Percentiles rank a stretch among this genome's conserved stretches.
Evolutionary conservation across 2,113 vertebrate genomes (phyloP).

Genomic region (Cebus imitator): DNA sequence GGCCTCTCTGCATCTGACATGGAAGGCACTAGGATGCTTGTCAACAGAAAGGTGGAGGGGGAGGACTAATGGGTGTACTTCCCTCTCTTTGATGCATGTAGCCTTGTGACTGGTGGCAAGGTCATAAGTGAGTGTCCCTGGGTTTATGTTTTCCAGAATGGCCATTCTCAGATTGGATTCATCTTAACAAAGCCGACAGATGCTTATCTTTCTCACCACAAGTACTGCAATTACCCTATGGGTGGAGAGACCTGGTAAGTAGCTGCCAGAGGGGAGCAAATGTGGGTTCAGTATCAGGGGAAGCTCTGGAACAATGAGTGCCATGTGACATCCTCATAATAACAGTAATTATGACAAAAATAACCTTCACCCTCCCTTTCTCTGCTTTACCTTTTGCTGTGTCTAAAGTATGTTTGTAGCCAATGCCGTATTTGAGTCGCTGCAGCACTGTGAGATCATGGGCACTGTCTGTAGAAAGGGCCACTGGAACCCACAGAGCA

Average conservation of each 20-base stretch:
- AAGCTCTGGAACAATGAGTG: not conserved
- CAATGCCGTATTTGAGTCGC: not conserved
- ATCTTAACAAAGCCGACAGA: not conserved
- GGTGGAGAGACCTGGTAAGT: not conserved
- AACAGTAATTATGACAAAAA: not conserved
- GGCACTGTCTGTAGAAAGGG: not conserved
- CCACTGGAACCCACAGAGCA: not conserved
- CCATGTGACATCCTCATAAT: not conserved
- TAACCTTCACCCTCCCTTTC: not conserved
- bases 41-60: not conserved
- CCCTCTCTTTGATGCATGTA: not conserved
- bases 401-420: not conserved
- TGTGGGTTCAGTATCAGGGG: constrained; percentile 15
- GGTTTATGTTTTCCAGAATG: not conserved
- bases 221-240: rapidly evolving
- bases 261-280: not conserved
- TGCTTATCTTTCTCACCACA: not conserved
- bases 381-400: not conserved
- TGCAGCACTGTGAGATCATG: not conserved
- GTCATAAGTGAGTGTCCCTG: not conserved
- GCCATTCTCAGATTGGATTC: not conserved
- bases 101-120: not conserved
- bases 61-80: not conserved
- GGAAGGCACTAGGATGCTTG: not conserved
- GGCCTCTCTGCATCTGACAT: not conserved